Conservation (phyloP, 1,140 invertebrate genomes). For the Mya arenaria region DNA sequence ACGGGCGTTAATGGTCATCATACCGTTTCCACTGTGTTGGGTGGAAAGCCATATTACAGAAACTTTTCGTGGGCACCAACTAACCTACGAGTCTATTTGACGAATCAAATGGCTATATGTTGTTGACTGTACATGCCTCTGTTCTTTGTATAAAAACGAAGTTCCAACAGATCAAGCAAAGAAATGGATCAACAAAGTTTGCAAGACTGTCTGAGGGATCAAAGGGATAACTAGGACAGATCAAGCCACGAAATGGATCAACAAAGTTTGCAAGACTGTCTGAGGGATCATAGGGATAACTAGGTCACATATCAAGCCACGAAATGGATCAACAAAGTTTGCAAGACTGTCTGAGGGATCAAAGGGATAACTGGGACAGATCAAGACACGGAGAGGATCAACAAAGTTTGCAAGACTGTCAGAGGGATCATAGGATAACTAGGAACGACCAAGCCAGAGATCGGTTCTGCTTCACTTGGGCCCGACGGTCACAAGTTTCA, state of each 20-base stretch:
- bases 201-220: not conserved
- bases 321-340: constrained; percentile 36
- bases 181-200: constrained; percentile 36
- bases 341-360: not conserved
- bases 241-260: too few relatives aligned
- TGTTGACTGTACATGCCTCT: not conserved
- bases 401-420: too few relatives aligned
- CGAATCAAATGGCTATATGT: not conserved
- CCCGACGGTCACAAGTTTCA: not conserved
- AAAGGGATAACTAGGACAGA: too few relatives aligned
- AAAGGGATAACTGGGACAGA: too few relatives aligned
- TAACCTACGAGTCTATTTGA: too few relatives aligned
- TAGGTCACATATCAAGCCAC: constrained; percentile 45
- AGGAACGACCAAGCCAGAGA: not conserved
- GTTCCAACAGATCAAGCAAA: constrained; percentile 43
- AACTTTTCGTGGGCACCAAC: constrained; percentile 13
- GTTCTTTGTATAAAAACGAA: too few relatives aligned
- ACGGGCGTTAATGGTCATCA: constrained; percentile 20
- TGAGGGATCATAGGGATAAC: too few relatives aligned
- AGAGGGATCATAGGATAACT: too few relatives aligned
- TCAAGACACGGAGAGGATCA: too few relatives aligned
- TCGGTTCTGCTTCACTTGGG: constrained; percentile 10
- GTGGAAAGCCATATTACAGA: constrained; percentile 48
- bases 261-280: too few relatives aligned
- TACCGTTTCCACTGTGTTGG: constrained; percentile 25